A percentile compares a stretch with the other conserved stretches of the same genome.
These are phyloP conservation scores for Pardosa pseudoannulata DNA, from an alignment of 2,888 invertebrate genomes.

Conservation along the genomic window DNA sequence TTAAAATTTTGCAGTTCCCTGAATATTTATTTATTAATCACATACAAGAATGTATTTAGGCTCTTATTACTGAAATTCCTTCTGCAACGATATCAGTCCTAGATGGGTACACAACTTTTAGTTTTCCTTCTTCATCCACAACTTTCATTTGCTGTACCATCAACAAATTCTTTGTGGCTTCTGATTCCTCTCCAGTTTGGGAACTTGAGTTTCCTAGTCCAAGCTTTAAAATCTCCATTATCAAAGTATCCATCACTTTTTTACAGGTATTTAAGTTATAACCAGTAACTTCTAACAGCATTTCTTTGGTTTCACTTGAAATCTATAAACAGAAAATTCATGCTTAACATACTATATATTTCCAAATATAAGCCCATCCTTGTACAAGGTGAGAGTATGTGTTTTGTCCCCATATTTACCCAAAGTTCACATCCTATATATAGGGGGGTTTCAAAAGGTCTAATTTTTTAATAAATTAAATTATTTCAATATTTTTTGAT, in stretches of 20 bases:
- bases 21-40: background rate
- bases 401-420: too few relatives aligned
- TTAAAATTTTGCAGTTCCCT: too few relatives aligned
- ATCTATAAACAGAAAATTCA: conserved; percentile 82
- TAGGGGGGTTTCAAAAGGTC: too few relatives aligned
- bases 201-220: conserved; percentile 79
- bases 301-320: conserved; percentile 82
- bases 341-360: too few relatives aligned
- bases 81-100: conserved; percentile 84
- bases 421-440: too few relatives aligned
- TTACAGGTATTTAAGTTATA: conserved; percentile 82
- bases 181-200: conserved; percentile 75
- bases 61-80: conserved; percentile 66
- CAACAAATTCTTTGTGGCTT: conserved; percentile 75
- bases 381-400: too few relatives aligned
- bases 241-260: conserved; percentile 83
- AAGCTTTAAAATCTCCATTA: conserved; percentile 82
- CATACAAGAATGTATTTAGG: conserved; percentile 6
- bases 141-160: conserved; percentile 84
- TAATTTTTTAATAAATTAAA: too few relatives aligned
- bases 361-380: too few relatives aligned
- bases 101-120: conserved; percentile 88
- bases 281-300: conserved; percentile 88
- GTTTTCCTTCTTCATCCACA: conserved; percentile 83
- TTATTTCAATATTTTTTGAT: too few relatives aligned